Conservation (phyloP, 2,888 invertebrate genomes). For the Pristionchus mayeri region DNA sequence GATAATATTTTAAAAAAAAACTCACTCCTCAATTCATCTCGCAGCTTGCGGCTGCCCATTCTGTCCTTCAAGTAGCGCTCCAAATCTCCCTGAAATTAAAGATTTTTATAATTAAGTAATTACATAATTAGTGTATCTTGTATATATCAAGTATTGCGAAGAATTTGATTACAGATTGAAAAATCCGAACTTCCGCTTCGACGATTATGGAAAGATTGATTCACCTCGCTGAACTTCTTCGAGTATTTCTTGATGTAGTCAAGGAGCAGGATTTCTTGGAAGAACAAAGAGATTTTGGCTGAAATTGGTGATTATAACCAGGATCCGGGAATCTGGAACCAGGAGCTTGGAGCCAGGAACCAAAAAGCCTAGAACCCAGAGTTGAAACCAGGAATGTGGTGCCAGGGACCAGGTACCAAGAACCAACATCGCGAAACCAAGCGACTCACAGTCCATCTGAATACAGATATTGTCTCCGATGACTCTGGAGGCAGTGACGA, state of each 20-base stretch:
- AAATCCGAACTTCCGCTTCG: too few species aligned
- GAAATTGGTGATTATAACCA: background rate
- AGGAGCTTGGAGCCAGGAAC: too few species aligned
- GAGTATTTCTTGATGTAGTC: background rate
- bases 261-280: background rate
- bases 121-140: background rate
- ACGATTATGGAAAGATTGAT: too few species aligned
- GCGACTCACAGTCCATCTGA: conserved; percentile 32
- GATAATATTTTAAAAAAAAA: background rate
- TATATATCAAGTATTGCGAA: background rate
- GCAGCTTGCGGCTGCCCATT: background rate
- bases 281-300: conserved; percentile 25
- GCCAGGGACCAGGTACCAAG: too few species aligned
- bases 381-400: too few species aligned
- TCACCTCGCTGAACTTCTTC: background rate
- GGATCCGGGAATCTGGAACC: too few species aligned
- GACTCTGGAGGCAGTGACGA: background rate
- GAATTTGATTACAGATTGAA: too few species aligned
- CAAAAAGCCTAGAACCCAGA: too few species aligned
- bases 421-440: background rate
- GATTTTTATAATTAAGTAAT: background rate
- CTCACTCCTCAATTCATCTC: conserved; percentile 6
- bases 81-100: background rate
- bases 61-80: background rate
- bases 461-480: background rate